Base-by-base conservation (phyloP, 2,888 invertebrate genomes). In the Eupeodes latifasciatus region DNA sequence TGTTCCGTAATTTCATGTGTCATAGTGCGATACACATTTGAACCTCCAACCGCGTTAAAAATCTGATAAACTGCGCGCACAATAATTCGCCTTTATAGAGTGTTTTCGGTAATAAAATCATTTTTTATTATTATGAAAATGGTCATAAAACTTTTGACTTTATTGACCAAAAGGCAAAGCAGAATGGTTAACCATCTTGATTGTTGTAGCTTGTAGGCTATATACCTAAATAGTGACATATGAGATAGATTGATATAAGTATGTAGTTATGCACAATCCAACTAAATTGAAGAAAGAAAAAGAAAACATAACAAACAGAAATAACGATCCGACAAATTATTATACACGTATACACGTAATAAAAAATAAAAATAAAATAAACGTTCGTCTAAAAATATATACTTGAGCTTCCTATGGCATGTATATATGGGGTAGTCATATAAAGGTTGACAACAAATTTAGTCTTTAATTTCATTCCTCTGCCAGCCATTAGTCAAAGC, bases 291-390 rank as follows among this genome's bases (percentile, higher is more conserved):
- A 4, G 5, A 40, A 40, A 7, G 40, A 71, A 53, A 27, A 44
- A 55, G 27, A 53, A 34, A 47, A 27, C 55, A 81, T 74, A 81
- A 51, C 59, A 66, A 75, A 77, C 67, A 69, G n/a, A 55, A 16
- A 78, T 91, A 92, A 92, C 91, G 93, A 93, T 91, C 91, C 92
- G 92, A 93, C 93, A 93, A 93, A 93, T 93, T 92, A 92, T 92
- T 91, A 51, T 44, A 91, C 19, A 1, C n/a, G n/a, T n/a, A n/a
- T n/a, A n/a, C 93, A 93, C 92, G 90, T 92, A 92, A 93, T 93
- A 92, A 93, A 92, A 89, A 90, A 89, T 64, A 71, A 85, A 76
- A 34, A 16, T 44, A 59, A 40, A 76, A 44, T 7, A 27, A 12
- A 12, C 14, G n/a, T 19, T 67, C 19, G 49, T 64, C 85, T 85